A percentile compares a stretch with the other conserved stretches of the same genome.
These are phyloP conservation scores for Patella ulyssiponensis DNA, from an alignment of 2,888 invertebrate species.

Conservation along the genomic window DNA sequence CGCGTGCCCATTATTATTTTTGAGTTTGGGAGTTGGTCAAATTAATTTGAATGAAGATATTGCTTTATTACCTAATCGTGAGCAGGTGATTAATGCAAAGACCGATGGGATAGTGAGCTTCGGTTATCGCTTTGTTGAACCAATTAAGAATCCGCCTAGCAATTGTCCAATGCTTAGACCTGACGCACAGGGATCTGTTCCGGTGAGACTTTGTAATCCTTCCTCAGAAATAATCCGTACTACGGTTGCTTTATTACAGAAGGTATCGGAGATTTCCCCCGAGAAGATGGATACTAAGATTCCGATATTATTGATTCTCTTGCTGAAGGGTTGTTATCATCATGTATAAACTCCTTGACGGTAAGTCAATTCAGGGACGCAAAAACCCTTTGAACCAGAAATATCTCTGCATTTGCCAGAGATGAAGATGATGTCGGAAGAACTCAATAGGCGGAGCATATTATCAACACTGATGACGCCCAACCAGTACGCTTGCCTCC, in stretches of 20 bases:
- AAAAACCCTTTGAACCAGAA: constrained; percentile 15
- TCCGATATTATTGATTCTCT: too few species aligned
- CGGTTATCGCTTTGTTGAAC: too few species aligned
- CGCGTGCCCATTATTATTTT: too few species aligned
- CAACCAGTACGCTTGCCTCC: constrained; percentile 28
- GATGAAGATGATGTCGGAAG: constrained; percentile 26
- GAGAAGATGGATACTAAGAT: too few species aligned
- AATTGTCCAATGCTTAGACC: not conserved
- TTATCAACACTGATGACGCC: constrained; percentile 19
- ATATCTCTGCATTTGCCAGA: constrained; percentile 28
- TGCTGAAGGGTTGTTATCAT: constrained; percentile 8
- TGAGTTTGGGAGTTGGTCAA: not conserved
- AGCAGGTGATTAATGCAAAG: not conserved
- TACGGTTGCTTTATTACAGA: not conserved
- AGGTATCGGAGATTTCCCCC: too few species aligned
- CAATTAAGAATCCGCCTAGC: too few species aligned
- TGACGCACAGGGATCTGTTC: not conserved
- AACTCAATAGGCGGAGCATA: constrained; percentile 22
- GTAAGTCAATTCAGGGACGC: not conserved
- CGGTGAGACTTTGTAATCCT: not conserved
- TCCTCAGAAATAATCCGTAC: not conserved
- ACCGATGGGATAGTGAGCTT: too few species aligned
- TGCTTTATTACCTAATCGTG: not conserved
- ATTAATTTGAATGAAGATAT: not conserved
- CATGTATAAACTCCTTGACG: not conserved